Conservation (phyloP, 2,113 vertebrate species). For the Amia ocellicauda region DNA sequence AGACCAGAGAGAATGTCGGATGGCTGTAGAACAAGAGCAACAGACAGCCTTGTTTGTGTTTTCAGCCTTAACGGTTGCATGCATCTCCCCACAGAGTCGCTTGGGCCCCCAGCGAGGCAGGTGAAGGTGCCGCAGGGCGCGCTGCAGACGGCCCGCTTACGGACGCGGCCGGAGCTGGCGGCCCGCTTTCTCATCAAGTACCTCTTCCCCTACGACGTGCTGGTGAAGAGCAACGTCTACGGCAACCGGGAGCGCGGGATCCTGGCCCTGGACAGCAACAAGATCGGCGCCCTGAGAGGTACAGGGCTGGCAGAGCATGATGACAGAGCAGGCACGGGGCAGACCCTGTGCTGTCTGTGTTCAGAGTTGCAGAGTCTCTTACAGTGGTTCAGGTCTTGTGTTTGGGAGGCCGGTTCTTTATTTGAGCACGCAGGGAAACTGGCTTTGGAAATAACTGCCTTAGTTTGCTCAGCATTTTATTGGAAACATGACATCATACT, state of each 20-base stretch:
- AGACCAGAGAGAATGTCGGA: too few relatives aligned
- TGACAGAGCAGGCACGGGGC: too few relatives aligned
- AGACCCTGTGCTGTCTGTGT: too few relatives aligned
- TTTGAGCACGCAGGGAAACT: too few relatives aligned
- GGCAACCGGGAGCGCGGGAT: slow-evolving; percentile 54
- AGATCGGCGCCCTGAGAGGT: slow-evolving; percentile 71
- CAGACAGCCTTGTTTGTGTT: too few relatives aligned
- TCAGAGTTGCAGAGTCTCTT: too few relatives aligned
- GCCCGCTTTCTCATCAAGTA: slow-evolving; percentile 66
- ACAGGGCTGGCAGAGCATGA: too few relatives aligned
- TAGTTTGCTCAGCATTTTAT: slow-evolving; percentile 5
- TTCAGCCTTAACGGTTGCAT: too few relatives aligned
- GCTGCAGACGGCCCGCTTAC: slow-evolving; percentile 53
- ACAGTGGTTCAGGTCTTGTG: too few relatives aligned
- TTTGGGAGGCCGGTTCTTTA: too few relatives aligned
- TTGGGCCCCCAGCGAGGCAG: slow-evolving; percentile 58
- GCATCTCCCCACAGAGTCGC: slow-evolving; percentile 49
- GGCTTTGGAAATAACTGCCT: too few relatives aligned
- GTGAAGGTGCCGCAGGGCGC: slow-evolving; percentile 57
- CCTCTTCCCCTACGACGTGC: slow-evolving; percentile 66
- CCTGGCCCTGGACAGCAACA: slow-evolving; percentile 60
- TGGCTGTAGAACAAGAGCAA: too few relatives aligned
- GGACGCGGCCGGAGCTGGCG: slow-evolving; percentile 55
- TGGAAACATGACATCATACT: not conserved
- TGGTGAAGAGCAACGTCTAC: slow-evolving; percentile 65